phyloP scores from a whole-genome alignment of 2,113 vertebrate species.

The Caranx ignobilis region DNA sequence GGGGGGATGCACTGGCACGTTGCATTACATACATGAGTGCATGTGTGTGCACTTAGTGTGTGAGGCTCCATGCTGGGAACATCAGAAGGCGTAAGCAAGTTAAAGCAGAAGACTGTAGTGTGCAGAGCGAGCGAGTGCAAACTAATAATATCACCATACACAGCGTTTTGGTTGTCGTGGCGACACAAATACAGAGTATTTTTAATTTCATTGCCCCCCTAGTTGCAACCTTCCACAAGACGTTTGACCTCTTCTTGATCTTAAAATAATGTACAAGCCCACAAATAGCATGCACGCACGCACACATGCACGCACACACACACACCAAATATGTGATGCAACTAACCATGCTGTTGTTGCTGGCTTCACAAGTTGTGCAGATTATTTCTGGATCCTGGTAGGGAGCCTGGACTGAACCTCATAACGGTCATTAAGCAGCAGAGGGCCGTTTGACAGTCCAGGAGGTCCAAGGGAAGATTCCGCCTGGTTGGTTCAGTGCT shows the following conservation, averaged over 20 bases:
- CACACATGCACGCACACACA: neutral
- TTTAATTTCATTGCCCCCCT: slow-evolving; percentile 48
- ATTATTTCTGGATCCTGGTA: slow-evolving; percentile 45
- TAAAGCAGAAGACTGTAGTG: slow-evolving; percentile 55
- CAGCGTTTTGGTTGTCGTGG: slow-evolving; percentile 72
- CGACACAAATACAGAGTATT: slow-evolving; percentile 63
- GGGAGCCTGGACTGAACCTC: slow-evolving; percentile 27
- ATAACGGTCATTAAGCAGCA: slow-evolving; percentile 51
- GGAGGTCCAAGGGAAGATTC: slow-evolving; percentile 46
- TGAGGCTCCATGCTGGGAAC: slow-evolving; percentile 50
- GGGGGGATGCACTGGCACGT: slow-evolving; percentile 25
- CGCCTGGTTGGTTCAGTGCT: slow-evolving; percentile 56
- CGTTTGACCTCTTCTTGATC: slow-evolving; percentile 38
- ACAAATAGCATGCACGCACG: neutral
- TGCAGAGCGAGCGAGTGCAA: slow-evolving; percentile 44
- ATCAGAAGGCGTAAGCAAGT: slow-evolving; percentile 67
- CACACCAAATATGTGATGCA: slow-evolving; percentile 13
- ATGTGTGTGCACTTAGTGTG: slow-evolving; percentile 41
- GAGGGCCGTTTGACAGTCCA: slow-evolving; percentile 59
- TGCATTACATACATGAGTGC: slow-evolving; percentile 36
- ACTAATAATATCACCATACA: slow-evolving; percentile 70
- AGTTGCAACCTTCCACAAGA: slow-evolving; percentile 29
- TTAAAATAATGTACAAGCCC: slow-evolving; percentile 12
- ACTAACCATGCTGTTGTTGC: slow-evolving; percentile 23
- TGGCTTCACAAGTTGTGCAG: slow-evolving; percentile 18